Conservation (phyloP, 2,113 vertebrate species). For the Plotosus lineatus region DNA sequence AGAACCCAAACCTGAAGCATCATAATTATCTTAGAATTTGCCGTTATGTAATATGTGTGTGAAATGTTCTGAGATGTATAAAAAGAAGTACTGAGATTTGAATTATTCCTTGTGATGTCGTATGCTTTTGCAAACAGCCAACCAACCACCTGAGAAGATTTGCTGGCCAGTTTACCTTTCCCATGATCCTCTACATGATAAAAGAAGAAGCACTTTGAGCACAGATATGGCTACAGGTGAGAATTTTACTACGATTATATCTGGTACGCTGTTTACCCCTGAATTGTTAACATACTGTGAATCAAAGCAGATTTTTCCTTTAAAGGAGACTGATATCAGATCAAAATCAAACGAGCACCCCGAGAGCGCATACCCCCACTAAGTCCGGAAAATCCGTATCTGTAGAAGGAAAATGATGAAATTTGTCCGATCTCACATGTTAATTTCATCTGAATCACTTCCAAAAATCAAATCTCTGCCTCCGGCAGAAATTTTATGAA, state of each 20-base stretch:
- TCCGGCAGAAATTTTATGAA: too few relatives aligned
- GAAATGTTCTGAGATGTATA: neutral
- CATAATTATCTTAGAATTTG: neutral
- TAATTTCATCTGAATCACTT: too few relatives aligned
- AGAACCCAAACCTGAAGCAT: neutral
- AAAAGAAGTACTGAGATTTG: neutral
- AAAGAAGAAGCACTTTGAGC: slow-evolving; percentile 68
- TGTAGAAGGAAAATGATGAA: too few relatives aligned
- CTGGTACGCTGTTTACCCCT: neutral
- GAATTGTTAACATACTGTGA: too few relatives aligned
- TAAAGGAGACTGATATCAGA: neutral
- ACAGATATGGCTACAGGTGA: slow-evolving; percentile 81
- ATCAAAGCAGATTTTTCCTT: neutral
- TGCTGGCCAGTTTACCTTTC: slow-evolving; percentile 81
- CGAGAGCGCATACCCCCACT: too few relatives aligned
- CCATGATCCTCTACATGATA: slow-evolving; percentile 74
- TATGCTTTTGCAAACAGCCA: slow-evolving; percentile 68
- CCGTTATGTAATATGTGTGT: too few relatives aligned
- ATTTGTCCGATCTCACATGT: too few relatives aligned
- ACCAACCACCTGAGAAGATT: slow-evolving; percentile 77
- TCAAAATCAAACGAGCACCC: neutral
- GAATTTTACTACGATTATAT: slow-evolving; percentile 35
- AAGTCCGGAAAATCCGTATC: too few relatives aligned
- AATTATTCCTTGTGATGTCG: neutral
- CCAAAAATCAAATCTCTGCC: too few relatives aligned